Base-by-base conservation (phyloP, 2,888 invertebrate species). In the Stramonita haemastoma region DNA sequence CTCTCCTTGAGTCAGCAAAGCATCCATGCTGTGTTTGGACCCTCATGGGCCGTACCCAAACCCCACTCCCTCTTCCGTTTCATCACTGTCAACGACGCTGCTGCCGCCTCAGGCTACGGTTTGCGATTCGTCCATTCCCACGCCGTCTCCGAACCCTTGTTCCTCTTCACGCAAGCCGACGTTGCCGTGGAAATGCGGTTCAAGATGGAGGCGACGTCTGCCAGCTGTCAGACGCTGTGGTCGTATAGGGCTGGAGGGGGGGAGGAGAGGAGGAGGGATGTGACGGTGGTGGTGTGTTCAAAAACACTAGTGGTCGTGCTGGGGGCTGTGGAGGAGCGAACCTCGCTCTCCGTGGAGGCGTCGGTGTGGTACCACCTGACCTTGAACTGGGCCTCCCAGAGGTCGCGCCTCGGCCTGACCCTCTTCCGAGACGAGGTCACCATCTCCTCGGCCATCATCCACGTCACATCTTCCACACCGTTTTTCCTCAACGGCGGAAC, bases 321-420 rank as follows among this genome's bases (percentile, higher is more conserved):
- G 26, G 90, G 90, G 32, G 83, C 86, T 56, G 83, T 26, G 46
- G 70, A 77, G 17, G 89, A 89, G 17, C 84, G 84, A 19, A 88
- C 91, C 26, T 89, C 92, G 11, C 46, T 94, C 6, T 77, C 81
- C 34, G 90, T 94, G n/a, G 84, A 86, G 13, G 77, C 88, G 13
- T 60, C 91, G 29, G 91, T 84, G 15, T 94, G 94, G 94, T 93
- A 93, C 87, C 93, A 94, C 88, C 87, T 94, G 29, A 88, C 93
- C 19, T 57, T 92, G n/a, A 92, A 90, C 17, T 94, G 94, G 94
- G 88, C 84, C 19, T 83, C 87, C 8, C 81, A 86, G 11, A 89
- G 90, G 5, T 46, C 90, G 32, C 90, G 84, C 19, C 81, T 93
- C 32, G 57, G 87, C 22, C 87, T 93, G 26, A 92, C 91, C 73